A percentile compares a stretch with the other conserved stretches of the same genome.
Evolutionary conservation across 1,140 invertebrate species (phyloP).

Genomic region (Drosophila willistoni): DNA sequence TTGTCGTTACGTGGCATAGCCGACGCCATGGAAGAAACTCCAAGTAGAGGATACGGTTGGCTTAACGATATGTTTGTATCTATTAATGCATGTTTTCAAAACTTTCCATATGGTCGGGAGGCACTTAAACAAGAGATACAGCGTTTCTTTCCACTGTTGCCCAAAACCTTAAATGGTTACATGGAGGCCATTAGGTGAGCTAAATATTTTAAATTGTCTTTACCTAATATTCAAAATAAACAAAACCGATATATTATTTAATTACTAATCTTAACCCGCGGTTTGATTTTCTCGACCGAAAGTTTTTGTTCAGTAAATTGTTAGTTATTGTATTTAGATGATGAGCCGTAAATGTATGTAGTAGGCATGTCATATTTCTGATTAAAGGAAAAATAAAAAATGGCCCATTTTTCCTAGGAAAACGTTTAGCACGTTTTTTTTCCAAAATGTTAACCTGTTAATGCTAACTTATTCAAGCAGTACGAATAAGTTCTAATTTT

Average conservation of each 20-base stretch:
- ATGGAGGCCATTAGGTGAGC: conserved; percentile 44
- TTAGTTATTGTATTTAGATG: no score
- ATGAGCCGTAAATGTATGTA: no score
- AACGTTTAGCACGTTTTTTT: no score
- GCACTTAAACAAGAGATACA: conserved; percentile 35
- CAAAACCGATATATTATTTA: neutral
- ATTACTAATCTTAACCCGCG: no score
- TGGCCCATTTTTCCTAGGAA: no score
- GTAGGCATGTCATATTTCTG: no score
- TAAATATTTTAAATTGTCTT: neutral
- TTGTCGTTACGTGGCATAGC: conserved; percentile 26
- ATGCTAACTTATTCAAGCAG: no score
- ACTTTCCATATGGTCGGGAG: conserved; percentile 47
- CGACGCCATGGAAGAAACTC: neutral
- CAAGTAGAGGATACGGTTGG: neutral
- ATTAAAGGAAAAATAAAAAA: no score
- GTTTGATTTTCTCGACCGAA: no score
- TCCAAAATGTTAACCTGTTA: no score
- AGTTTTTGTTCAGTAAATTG: no score
- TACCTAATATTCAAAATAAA: neutral
- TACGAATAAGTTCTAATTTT: no score
- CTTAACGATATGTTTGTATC: conserved; percentile 55
- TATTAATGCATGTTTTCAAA: conserved; percentile 51
- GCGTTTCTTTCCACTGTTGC: conserved; percentile 36
- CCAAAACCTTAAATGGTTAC: conserved; percentile 31